phyloP scores from a whole-genome alignment of 2,113 vertebrate species.

The Ancistrus triradiatus region DNA sequence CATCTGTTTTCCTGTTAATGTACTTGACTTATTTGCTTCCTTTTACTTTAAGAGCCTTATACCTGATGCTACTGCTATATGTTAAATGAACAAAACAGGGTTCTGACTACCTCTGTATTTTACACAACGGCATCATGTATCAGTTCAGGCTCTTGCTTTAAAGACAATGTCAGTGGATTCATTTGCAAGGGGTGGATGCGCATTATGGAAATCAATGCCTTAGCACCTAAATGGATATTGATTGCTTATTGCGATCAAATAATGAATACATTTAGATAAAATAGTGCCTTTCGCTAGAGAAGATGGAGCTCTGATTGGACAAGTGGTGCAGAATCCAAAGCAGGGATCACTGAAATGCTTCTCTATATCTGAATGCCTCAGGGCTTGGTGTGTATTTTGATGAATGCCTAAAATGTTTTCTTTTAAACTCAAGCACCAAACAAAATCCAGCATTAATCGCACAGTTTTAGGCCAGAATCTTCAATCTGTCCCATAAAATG shows the following conservation, averaged over 20 bases:
- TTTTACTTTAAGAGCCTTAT: no score
- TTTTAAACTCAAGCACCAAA: background rate
- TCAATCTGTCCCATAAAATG: no score
- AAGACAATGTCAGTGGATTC: constrained; percentile 39
- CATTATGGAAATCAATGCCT: constrained; percentile 43
- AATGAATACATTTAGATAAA: constrained; percentile 46
- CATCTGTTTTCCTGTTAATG: background rate
- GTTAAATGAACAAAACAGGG: no score
- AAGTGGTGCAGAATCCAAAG: constrained; percentile 13
- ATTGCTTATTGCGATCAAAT: constrained; percentile 38
- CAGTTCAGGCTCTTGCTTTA: constrained; percentile 38
- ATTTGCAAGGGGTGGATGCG: constrained; percentile 16
- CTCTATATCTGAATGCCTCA: background rate
- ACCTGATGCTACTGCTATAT: no score
- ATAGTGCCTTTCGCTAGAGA: constrained; percentile 29
- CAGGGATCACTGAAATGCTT: background rate
- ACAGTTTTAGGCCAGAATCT: no score
- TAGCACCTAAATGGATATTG: constrained; percentile 45
- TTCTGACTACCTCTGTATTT: background rate
- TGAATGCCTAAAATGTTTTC: background rate
- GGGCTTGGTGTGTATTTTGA: constrained; percentile 3
- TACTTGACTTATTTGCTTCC: background rate
- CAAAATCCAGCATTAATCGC: no score
- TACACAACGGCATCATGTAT: constrained; percentile 3
- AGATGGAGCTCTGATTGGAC: background rate